Evolutionary conservation across 2,888 invertebrate genomes (phyloP).

Genomic region (Alviniconcha strummeri): DNA sequence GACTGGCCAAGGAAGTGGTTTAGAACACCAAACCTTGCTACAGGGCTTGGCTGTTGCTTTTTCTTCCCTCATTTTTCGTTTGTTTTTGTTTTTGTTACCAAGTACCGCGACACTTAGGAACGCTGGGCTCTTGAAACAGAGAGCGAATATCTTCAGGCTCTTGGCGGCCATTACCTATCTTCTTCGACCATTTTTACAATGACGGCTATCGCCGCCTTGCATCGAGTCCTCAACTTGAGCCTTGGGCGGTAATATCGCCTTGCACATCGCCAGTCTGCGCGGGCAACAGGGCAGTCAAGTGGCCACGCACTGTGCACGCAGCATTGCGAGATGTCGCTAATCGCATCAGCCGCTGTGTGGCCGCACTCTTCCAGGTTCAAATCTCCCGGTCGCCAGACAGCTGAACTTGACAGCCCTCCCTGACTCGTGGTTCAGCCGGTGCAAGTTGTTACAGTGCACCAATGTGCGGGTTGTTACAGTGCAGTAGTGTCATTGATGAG

Average conservation of each 20-base stretch:
- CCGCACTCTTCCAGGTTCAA: background rate
- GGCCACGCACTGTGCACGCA: background rate
- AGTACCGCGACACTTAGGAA: background rate
- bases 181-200: constrained; percentile 21
- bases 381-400: background rate
- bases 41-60: too few species aligned
- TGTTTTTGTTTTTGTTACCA: too few species aligned
- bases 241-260: background rate
- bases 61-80: too few species aligned
- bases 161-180: constrained; percentile 16
- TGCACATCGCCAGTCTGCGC: background rate
- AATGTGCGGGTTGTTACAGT: too few species aligned
- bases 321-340: background rate
- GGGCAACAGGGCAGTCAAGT: constrained; percentile 1
- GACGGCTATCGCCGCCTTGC: constrained; percentile 6
- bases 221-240: background rate
- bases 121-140: background rate
- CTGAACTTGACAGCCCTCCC: constrained; percentile 3
- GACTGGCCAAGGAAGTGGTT: too few species aligned
- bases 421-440: too few species aligned
- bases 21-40: too few species aligned
- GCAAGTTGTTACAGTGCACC: too few species aligned
- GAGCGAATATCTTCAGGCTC: background rate
- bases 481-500: too few species aligned
- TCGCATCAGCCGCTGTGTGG: background rate